phyloP scores from a whole-genome alignment of 2,113 vertebrate genomes.

The Urocolius indicus region DNA sequence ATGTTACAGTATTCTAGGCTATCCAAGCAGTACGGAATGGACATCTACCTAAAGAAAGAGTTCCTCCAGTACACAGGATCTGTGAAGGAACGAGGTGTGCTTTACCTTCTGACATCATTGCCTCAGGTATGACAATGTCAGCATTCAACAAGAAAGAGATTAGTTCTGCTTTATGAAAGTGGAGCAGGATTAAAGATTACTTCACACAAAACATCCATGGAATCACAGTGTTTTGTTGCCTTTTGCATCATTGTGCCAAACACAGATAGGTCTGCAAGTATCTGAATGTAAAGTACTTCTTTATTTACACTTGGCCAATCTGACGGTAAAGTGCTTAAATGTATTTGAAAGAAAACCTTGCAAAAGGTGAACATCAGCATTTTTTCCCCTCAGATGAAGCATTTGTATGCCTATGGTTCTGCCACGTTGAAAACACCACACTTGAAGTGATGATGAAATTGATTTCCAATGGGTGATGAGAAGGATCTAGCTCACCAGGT shows the following conservation, averaged over 20 bases:
- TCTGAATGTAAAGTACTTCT: not conserved
- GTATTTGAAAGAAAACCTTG: not conserved
- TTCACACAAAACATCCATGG: not conserved
- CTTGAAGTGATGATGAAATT: not conserved
- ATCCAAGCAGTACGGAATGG: constrained; percentile 90
- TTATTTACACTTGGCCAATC: not conserved
- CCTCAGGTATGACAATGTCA: constrained; percentile 76
- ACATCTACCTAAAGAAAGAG: constrained; percentile 92
- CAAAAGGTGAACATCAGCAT: not conserved
- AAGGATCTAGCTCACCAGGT: not conserved
- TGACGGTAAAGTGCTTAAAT: not conserved
- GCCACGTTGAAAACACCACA: not conserved
- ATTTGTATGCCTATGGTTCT: not conserved
- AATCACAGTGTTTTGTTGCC: not conserved
- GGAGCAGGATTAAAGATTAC: not conserved
- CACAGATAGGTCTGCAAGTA: not conserved
- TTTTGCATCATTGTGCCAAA: not conserved
- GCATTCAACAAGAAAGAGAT: accelerated
- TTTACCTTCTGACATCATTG: constrained; percentile 85
- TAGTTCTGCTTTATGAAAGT: not conserved
- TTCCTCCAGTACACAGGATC: constrained; percentile 90
- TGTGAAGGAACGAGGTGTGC: constrained; percentile 88
- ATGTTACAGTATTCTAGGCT: constrained; percentile 87
- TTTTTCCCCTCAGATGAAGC: not conserved
- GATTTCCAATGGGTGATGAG: not conserved